Base-by-base conservation (phyloP, 2,888 invertebrate genomes). In the Willowsia nigromaculata region DNA sequence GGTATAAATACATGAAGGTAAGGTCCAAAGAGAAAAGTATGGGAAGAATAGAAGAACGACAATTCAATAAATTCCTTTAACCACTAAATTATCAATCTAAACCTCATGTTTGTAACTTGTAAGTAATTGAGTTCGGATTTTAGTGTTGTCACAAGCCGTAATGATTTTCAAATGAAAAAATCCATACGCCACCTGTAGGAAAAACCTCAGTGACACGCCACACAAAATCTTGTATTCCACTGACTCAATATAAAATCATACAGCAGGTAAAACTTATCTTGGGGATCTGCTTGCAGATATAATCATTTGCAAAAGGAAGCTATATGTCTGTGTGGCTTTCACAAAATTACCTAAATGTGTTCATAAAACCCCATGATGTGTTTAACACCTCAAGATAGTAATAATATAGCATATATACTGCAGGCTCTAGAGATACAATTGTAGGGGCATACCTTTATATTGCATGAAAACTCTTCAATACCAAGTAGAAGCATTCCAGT, bases 271-370 rank as follows among this genome's bases (percentile, higher is more conserved):
- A 76, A n/a, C 18, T 53, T 50, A 53, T 76, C 50, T 50, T 62
- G 59, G 43, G 47, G 47, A 18, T 76, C 25, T 47, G 74, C n/a
- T 50, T 74, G 50, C 30, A 53, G 76, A 76, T 76, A 59, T 85
- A 76, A 76, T 76, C 85, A 85, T 76, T 85, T 85, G 50, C 11
- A 71, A 74, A n/a, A 33, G 50, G 33, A 85, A 85, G 74, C 84
- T 71, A 22, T 25, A 59, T 43, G 56, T 71, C 22, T 25, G 74
- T 43, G 56, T 71, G 84, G 74, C 83, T 85, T 74, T 84, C 43
- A 37, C 74, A 74, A 43, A 85, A 85, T 85, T 85, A 74, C 59
- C 59, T 59, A 85, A 85, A 85, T 85, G 85, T 85, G 85, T 62
- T 85, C 43, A 85, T 85, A 85, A 85, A 74, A 47, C 47, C 59